A percentile compares a stretch with the other conserved stretches of the same genome.
Evolutionary conservation across 2,113 vertebrate genomes (phyloP).

Genomic region (Anser brachyrhynchus): DNA sequence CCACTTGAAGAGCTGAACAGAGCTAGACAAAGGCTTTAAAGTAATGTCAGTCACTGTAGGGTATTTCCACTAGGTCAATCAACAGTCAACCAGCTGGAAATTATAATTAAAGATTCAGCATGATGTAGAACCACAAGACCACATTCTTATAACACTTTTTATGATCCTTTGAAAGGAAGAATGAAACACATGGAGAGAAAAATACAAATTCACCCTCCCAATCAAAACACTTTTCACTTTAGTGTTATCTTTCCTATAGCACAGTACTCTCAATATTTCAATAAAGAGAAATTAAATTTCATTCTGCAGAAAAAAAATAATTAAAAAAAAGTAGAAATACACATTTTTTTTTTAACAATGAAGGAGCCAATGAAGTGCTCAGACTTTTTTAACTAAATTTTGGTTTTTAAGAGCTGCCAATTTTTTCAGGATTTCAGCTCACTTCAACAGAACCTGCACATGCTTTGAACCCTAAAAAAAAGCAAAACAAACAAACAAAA

Average conservation of each 20-base stretch:
- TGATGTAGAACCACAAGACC: neutral
- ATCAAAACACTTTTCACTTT: neutral
- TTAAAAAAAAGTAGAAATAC: neutral
- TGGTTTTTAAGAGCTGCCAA: neutral
- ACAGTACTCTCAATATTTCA: neutral
- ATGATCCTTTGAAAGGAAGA: neutral
- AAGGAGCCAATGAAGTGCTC: neutral
- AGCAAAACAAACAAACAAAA: too few relatives aligned
- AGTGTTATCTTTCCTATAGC: neutral
- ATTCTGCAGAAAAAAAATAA: neutral
- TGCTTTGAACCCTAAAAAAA: neutral
- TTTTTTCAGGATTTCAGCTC: neutral
- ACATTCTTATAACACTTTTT: neutral
- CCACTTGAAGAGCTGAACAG: neutral
- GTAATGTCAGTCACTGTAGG: neutral
- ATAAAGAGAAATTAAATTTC: neutral
- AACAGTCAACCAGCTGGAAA: neutral
- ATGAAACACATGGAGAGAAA: neutral
- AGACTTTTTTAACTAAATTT: neutral
- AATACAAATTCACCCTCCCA: neutral
- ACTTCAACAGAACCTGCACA: neutral
- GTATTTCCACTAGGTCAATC: neutral
- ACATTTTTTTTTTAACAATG: neutral
- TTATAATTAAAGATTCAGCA: neutral
- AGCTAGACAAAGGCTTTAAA: neutral